phyloP scores from a whole-genome alignment of 2,113 vertebrate genomes.

The Lepisosteus oculatus region DNA sequence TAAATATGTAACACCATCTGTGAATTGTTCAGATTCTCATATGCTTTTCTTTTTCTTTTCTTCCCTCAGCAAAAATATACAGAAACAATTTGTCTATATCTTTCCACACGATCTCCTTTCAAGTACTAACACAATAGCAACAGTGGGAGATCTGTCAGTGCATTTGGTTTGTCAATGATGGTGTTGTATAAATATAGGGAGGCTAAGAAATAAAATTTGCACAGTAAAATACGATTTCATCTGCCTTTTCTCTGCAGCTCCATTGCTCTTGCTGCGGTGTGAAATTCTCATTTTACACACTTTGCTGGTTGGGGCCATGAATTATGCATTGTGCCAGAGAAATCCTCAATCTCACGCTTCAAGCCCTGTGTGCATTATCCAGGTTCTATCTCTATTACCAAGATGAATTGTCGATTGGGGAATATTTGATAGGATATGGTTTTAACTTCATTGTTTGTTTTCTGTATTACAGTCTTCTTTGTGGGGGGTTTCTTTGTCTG shows the following conservation, averaged over 20 bases:
- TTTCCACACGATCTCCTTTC: constrained; percentile 78
- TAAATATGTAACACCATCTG: constrained; percentile 63
- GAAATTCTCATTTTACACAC: constrained; percentile 99
- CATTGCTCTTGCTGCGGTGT: constrained; percentile 91
- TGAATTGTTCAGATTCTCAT: constrained; percentile 57
- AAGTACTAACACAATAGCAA: constrained; percentile 72
- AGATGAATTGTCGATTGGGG: constrained; percentile 94
- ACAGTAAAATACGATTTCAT: constrained; percentile 78
- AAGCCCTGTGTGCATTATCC: constrained; percentile 91
- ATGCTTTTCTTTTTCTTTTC: constrained; percentile 1
- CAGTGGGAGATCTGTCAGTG: constrained; percentile 77
- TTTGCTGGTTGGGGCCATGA: constrained; percentile 97
- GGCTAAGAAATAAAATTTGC: constrained; percentile 74
- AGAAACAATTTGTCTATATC: constrained; percentile 75
- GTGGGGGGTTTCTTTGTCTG: constrained; percentile 19
- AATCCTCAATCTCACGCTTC: constrained; percentile 97
- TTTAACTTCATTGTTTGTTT: constrained; percentile 91
- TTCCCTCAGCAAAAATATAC: constrained; percentile 48
- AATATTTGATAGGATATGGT: constrained; percentile 86
- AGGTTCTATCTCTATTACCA: constrained; percentile 98
- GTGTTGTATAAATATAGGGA: constrained; percentile 77
- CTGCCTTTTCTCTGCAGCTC: constrained; percentile 77
- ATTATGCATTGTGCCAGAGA: constrained; percentile 99
- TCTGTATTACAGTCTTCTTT: constrained; percentile 50
- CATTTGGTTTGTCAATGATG: constrained; percentile 77